These are phyloP conservation scores for Oreochromis tanganicae DNA, from an alignment of 2,113 vertebrate species.

Conservation along the genomic window DNA sequence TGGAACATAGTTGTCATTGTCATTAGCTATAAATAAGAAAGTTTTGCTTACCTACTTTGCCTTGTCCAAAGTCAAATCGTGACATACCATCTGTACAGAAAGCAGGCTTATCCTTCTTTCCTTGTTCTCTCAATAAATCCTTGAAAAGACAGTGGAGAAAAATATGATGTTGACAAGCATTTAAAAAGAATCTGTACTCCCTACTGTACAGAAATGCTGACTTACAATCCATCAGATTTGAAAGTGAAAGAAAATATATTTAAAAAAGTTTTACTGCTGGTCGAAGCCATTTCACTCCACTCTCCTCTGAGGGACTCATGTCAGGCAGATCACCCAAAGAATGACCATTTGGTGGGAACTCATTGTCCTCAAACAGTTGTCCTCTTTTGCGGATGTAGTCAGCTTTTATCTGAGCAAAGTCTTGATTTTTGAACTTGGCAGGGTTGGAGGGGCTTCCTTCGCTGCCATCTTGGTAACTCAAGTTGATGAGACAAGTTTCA, in stretches of 20 bases:
- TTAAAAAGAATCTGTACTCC: not conserved
- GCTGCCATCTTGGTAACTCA: constrained; percentile 26
- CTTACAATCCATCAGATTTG: no score
- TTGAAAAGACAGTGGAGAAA: not conserved
- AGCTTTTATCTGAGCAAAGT: constrained; percentile 15
- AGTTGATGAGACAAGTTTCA: constrained; percentile 16
- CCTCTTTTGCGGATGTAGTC: not conserved
- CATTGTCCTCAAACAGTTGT: constrained; percentile 2
- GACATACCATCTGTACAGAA: constrained; percentile 12
- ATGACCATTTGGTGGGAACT: constrained; percentile 11
- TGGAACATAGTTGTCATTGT: not conserved
- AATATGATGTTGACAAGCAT: not conserved
- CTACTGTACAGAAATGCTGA: no score
- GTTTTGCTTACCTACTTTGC: not conserved
- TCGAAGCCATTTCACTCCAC: constrained; percentile 30
- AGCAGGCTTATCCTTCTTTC: not conserved
- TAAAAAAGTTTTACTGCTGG: not conserved
- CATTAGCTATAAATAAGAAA: not conserved
- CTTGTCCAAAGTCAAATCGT: constrained; percentile 40
- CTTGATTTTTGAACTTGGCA: constrained; percentile 18
- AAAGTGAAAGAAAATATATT: not conserved
- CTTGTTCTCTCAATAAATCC: constrained; percentile 13
- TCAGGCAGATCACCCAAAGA: constrained; percentile 27
- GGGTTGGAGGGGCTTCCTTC: constrained; percentile 1
- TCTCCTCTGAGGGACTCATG: no score